Base-by-base conservation (phyloP, 1,140 invertebrate genomes). In the Dreissena rostriformis region DNA sequence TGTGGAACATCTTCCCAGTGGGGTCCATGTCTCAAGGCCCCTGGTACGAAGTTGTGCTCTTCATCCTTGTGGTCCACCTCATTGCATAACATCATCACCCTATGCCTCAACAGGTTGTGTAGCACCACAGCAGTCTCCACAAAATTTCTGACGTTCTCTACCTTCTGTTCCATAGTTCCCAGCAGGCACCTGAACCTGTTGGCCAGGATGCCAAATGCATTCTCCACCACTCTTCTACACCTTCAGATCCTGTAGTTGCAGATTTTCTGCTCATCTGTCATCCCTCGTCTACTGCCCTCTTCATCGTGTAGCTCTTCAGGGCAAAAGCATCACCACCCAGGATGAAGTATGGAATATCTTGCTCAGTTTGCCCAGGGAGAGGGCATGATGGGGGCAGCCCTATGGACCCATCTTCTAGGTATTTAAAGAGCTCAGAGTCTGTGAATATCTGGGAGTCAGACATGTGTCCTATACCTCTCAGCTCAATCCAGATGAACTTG, bases 221-320 rank as follows among this genome's bases (percentile, higher is more conserved):
- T 92, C 87, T 93, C 93, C 17, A 90, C 88, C 26, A 90, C 86
- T 72, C 89, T 86, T 57, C 93, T 52, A 19, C 87, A 90, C 55
- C 88, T 80, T 29, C 86, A 91, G 7, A 94, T 80, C 78, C 93
- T 86, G 84, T 94, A 95, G 86, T 95, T 95, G 87, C 91, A 94
- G 84, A 94, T 84, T 76, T 70, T 82, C 77, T 88, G 66, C 51
- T 86, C 88, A 55, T 71, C 53, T n/a, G 87, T 88, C 89, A 81
- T 74, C 78, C 11, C 88, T 87, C 81, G 90, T 86, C 14, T 90
- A 87, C 11, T 91, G 91, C 57, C 85, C 49, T 88, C 52, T 88
- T 86, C 90, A 90, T 70, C 66, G 71, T 24, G 65, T 81, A 52
- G 19, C 19, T 70, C 39, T 24, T 53, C 15, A 73, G 24, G 67